Conservation (phyloP, 2,888 invertebrate species). For the Mycalesis mineus region DNA sequence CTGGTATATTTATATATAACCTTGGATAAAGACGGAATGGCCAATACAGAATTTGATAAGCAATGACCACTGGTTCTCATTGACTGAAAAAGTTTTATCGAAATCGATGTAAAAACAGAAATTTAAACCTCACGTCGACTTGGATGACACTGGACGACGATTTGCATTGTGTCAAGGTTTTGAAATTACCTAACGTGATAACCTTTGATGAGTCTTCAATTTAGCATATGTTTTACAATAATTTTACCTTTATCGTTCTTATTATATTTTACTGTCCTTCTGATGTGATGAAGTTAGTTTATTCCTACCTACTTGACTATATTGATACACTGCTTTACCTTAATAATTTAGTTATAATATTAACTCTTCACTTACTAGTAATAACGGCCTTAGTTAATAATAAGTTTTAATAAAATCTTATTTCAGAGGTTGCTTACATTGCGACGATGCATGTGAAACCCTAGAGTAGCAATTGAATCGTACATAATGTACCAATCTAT, state of each 20-base stretch:
- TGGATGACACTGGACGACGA: conserved; percentile 26
- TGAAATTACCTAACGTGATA: conserved; percentile 31
- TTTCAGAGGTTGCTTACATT: too few relatives aligned
- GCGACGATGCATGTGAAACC: too few relatives aligned
- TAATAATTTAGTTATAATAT: too few relatives aligned
- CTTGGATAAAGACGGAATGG: neutral
- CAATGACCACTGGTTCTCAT: neutral
- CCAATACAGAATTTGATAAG: neutral
- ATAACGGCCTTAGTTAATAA: too few relatives aligned
- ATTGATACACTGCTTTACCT: too few relatives aligned
- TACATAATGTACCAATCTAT: too few relatives aligned
- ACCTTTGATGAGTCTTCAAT: conserved; percentile 23
- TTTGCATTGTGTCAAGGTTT: conserved; percentile 48
- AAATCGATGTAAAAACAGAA: neutral
- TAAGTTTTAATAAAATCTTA: too few relatives aligned
- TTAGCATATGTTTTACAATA: conserved; percentile 8
- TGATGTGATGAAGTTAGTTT: too few relatives aligned
- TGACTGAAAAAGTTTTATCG: neutral
- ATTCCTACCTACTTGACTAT: too few relatives aligned
- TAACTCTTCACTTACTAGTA: too few relatives aligned
- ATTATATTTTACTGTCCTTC: neutral
- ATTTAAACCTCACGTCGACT: neutral
- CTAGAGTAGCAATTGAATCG: too few relatives aligned
- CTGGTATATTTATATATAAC: neutral
- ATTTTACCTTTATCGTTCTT: neutral